These are phyloP conservation scores for Agrotis segetum DNA, from an alignment of 2,888 invertebrate species.

Conservation along the genomic window DNA sequence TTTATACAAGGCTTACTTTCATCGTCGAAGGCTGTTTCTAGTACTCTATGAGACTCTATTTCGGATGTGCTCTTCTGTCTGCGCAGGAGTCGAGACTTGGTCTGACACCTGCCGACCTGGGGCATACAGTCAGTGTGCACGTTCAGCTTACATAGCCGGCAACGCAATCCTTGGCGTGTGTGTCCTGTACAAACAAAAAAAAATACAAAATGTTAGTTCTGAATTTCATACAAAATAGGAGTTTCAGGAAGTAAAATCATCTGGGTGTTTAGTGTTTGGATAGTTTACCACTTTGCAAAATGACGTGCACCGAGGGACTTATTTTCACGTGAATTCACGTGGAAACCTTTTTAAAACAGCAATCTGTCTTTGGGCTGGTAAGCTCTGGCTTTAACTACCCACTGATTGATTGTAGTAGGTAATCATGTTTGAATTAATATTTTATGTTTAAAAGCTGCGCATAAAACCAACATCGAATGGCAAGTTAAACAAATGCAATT, in stretches of 20 bases:
- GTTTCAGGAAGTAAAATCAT: background rate
- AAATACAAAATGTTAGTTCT: background rate
- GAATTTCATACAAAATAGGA: background rate
- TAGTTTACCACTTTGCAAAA: too few species aligned
- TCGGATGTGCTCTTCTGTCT: conserved; percentile 97
- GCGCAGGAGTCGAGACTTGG: conserved; percentile 95
- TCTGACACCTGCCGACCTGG: conserved; percentile 95
- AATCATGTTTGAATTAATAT: background rate
- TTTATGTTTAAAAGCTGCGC: background rate
- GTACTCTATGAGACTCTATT: conserved; percentile 93
- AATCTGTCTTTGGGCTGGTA: too few species aligned
- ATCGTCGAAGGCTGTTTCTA: conserved; percentile 92
- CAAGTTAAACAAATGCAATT: background rate
- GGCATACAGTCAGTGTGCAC: conserved; percentile 97
- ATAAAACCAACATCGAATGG: background rate
- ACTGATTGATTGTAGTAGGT: too few species aligned
- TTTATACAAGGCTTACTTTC: conserved; percentile 93
- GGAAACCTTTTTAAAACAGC: too few species aligned
- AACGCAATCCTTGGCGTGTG: conserved; percentile 97
- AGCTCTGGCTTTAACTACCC: too few species aligned
- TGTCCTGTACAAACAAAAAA: conserved; percentile 92
- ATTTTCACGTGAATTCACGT: too few species aligned
- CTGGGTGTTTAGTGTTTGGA: too few species aligned
- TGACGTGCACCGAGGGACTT: too few species aligned
- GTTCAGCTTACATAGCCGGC: conserved; percentile 97